Conservation (phyloP, 2,113 vertebrate genomes). For the Electrona antarctica region DNA sequence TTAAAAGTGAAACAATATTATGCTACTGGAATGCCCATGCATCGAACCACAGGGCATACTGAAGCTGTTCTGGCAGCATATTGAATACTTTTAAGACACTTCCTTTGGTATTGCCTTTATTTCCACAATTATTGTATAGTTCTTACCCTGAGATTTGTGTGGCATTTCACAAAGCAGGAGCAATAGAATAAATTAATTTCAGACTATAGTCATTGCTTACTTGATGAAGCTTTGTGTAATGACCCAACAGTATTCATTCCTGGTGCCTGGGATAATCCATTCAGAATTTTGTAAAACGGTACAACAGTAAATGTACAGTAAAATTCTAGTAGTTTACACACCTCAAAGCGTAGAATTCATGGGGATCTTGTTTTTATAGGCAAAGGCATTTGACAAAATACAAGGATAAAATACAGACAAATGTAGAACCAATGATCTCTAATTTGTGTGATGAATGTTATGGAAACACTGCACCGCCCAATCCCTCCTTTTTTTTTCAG, state of each 20-base stretch:
- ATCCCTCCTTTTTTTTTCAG: no score
- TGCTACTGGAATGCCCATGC: no score
- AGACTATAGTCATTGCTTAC: background rate
- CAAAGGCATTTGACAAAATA: no score
- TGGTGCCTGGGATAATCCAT: background rate
- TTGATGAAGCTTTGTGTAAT: constrained; percentile 7
- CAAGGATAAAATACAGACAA: no score
- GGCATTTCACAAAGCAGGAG: constrained; percentile 17
- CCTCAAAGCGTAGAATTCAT: background rate
- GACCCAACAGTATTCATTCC: background rate
- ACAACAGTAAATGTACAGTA: background rate
- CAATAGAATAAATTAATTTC: constrained; percentile 2
- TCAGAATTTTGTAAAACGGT: background rate
- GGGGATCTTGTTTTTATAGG: background rate
- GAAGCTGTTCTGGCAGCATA: no score
- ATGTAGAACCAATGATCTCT: no score
- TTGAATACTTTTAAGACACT: background rate
- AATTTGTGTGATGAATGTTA: no score
- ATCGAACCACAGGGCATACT: no score
- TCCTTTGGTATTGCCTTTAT: background rate
- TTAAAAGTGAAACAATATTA: no score
- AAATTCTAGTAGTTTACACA: background rate
- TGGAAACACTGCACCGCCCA: no score
- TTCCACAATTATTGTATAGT: background rate
- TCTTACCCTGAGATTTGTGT: constrained; percentile 40